Evolutionary conservation across 1,140 invertebrate species (phyloP).

Genomic region (Solen grandis): DNA sequence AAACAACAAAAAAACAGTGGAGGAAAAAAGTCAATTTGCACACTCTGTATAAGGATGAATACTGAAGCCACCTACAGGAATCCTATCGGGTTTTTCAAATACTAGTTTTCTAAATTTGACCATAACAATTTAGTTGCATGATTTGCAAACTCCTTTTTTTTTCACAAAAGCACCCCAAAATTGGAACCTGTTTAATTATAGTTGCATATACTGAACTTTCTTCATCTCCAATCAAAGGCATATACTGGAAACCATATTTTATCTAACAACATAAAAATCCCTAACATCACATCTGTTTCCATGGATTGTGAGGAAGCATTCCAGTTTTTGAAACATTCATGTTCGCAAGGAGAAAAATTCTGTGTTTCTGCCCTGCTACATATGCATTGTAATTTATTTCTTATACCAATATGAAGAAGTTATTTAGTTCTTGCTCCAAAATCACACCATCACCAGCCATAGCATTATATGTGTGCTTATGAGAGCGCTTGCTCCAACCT

Average conservation of each 20-base stretch:
- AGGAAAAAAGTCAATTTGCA: too few relatives aligned
- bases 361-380: slow-evolving; percentile 59
- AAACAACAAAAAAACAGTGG: too few relatives aligned
- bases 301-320: slow-evolving; percentile 77
- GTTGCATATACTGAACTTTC: slow-evolving; percentile 78
- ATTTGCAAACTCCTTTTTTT: slow-evolving; percentile 78
- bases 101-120: slow-evolving; percentile 64
- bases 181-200: slow-evolving; percentile 70
- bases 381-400: slow-evolving; percentile 79
- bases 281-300: slow-evolving; percentile 80
- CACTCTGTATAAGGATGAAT: too few relatives aligned
- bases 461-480: slow-evolving; percentile 58
- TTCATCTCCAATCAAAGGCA: slow-evolving; percentile 79
- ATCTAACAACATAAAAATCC: slow-evolving; percentile 77
- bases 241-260: slow-evolving; percentile 78
- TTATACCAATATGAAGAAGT: slow-evolving; percentile 77
- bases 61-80: too few relatives aligned
- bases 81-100: slow-evolving; percentile 15
- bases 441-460: slow-evolving; percentile 67
- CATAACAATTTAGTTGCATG: slow-evolving; percentile 77
- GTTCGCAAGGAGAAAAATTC: slow-evolving; percentile 3
- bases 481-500: slow-evolving; percentile 45
- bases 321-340: slow-evolving; percentile 72
- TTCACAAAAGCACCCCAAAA: too few relatives aligned
- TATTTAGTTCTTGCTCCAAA: slow-evolving; percentile 76